These are phyloP conservation scores for Aeoliscus strigatus DNA, from an alignment of 2,797 vertebrate species.

Conservation along the genomic window DNA sequence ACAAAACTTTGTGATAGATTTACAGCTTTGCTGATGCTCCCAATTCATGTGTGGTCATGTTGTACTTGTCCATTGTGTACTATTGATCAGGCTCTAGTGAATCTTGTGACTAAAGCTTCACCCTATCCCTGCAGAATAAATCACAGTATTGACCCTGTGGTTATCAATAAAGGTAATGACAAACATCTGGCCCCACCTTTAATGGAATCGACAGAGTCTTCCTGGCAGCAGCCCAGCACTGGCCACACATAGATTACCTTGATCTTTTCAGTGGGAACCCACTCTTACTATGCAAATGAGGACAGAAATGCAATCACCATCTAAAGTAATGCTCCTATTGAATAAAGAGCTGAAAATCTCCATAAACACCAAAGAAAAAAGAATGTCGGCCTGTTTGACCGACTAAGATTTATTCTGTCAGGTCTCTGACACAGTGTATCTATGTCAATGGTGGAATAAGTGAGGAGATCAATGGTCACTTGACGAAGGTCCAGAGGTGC, in stretches of 20 bases:
- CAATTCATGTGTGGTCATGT: slow-evolving; percentile 65
- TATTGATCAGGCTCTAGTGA: slow-evolving; percentile 74
- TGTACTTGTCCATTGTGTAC: slow-evolving; percentile 76
- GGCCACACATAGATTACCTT: slow-evolving; percentile 74
- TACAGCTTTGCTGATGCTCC: slow-evolving; percentile 59
- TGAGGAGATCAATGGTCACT: slow-evolving; percentile 58
- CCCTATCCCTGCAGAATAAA: slow-evolving; percentile 77
- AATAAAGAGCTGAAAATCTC: slow-evolving; percentile 57
- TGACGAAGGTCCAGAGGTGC: slow-evolving; percentile 62
- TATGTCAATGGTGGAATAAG: slow-evolving; percentile 68
- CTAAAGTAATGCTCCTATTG: slow-evolving; percentile 55
- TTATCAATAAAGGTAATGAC: slow-evolving; percentile 84
- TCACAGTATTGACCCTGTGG: slow-evolving; percentile 77
- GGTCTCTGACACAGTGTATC: slow-evolving; percentile 63
- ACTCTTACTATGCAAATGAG: slow-evolving; percentile 69
- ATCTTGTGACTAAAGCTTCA: slow-evolving; percentile 82
- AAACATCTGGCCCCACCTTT: slow-evolving; percentile 81
- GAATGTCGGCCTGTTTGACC: slow-evolving; percentile 51
- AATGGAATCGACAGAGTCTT: slow-evolving; percentile 77
- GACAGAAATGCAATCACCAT: slow-evolving; percentile 51
- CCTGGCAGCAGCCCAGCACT: slow-evolving; percentile 60
- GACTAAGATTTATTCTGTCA: slow-evolving; percentile 54
- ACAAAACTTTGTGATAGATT: slow-evolving; percentile 52
- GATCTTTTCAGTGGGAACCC: slow-evolving; percentile 72
- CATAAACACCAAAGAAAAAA: slow-evolving; percentile 60